These are phyloP conservation scores for Anthoscopus minutus DNA, from an alignment of 2,113 vertebrate species.

Conservation along the genomic window DNA sequence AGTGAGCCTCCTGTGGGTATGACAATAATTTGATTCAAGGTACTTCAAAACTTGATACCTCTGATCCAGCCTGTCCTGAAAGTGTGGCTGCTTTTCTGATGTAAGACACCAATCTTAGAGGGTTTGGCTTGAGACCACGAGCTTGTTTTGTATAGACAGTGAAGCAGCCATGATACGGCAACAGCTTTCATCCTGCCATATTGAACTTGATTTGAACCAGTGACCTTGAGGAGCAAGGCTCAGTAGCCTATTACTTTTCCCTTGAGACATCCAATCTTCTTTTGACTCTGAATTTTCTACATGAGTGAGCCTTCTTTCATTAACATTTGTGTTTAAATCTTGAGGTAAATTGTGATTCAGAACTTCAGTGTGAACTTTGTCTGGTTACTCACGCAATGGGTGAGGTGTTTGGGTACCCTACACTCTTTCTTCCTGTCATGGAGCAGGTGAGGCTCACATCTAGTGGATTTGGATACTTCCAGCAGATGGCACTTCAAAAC, in stretches of 20 bases:
- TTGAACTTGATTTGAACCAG: constrained; percentile 20
- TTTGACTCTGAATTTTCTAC: background rate
- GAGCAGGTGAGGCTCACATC: background rate
- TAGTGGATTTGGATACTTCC: background rate
- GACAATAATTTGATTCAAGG: background rate
- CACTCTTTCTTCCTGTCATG: fast-evolving
- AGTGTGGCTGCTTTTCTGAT: background rate
- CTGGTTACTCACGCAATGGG: fast-evolving
- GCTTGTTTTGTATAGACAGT: background rate
- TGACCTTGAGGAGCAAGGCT: constrained; percentile 6
- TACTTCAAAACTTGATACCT: background rate
- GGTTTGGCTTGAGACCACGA: background rate
- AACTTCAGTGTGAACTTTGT: background rate
- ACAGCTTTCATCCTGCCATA: background rate
- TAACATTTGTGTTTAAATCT: background rate
- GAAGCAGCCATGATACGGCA: background rate
- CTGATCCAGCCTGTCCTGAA: background rate
- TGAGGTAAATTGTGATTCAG: background rate
- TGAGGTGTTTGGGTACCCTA: background rate
- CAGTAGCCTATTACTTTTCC: background rate
- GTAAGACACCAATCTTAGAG: background rate
- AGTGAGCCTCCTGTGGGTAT: background rate
- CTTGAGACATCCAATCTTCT: background rate
- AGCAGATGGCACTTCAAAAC: background rate
- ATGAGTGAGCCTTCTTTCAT: background rate